Evolutionary conservation across 2,113 vertebrate species (phyloP).

Genomic region (Amazona vittata): DNA sequence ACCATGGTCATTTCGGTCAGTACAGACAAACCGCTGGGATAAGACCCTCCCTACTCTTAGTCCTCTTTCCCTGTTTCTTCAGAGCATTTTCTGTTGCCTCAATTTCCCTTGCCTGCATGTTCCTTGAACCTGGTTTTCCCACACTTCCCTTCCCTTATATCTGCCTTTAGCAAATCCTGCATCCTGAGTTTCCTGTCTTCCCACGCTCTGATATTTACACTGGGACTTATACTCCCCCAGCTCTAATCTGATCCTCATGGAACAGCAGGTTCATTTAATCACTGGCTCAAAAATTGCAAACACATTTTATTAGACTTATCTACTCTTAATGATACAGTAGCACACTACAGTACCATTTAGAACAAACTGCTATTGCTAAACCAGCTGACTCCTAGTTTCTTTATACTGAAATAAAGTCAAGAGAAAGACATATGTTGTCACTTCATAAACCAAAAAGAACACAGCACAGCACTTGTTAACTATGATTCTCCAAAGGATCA

Average conservation of each 20-base stretch:
- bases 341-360: not conserved
- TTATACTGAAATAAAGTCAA: not conserved
- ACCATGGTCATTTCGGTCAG: accelerated
- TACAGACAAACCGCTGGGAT: not conserved
- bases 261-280: slow-evolving; percentile 63
- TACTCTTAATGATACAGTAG: not conserved
- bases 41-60: not conserved
- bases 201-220: slow-evolving; percentile 25
- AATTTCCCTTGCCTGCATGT: not conserved
- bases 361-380: not conserved
- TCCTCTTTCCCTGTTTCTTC: not conserved
- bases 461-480: not conserved
- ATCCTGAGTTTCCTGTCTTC: not conserved
- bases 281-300: not conserved
- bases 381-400: not conserved
- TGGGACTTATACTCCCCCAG: not conserved
- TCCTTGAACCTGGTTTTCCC: not conserved
- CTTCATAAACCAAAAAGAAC: not conserved
- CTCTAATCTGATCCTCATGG: slow-evolving; percentile 43
- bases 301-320: slow-evolving; percentile 53
- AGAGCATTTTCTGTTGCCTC: not conserved
- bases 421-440: not conserved
- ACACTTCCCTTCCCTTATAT: not conserved
- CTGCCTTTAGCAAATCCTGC: not conserved
- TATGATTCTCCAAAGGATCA: not conserved